Base-by-base conservation (phyloP, 2,888 invertebrate species). In the Brachyopa scutellaris region DNA sequence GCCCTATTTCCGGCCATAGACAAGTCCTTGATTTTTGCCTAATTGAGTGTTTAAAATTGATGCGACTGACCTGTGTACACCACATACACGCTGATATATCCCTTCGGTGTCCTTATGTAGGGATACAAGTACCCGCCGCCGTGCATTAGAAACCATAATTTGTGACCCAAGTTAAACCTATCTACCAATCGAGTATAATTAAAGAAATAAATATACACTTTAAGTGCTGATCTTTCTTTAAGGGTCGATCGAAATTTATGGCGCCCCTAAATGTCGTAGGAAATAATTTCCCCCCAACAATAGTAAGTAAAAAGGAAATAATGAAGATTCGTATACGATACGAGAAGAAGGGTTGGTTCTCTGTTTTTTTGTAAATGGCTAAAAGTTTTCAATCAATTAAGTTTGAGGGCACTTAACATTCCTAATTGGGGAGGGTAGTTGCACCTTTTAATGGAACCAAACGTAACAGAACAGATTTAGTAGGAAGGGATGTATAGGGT, bases 381-480 rank as follows among this genome's bases (percentile, higher is more conserved):
- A 61, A 70, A 70, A 59, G 59, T 61, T 70, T 70, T 70, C 70
- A 51, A 70, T 70, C 70, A 70, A 70, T 70, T 70, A 61, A 70
- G 49, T 70, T 59, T 42, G 6, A 61, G 51, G 51, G 51, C 49
- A 70, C 57, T 57, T 69, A 36, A 57, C 57, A 49, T 40, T 57
- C 38, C 31, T 51, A 51, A 61, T 61, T 70, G 21, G n/a, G n/a
- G 7, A 61, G 59, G 40, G 61, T 61, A 51, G 19, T 47, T 49
- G 29, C 47, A 38, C 59, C 57, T n/a, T n/a, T 31, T 23, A 17
- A 57, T 31, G 8, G 31, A 23, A 26, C n/a, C n/a, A n/a, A n/a
- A n/a, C n/a, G n/a, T n/a, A n/a, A n/a, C n/a, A n/a, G n/a, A n/a
- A n/a, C n/a, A n/a, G n/a, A n/a, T n/a, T n/a, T n/a, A n/a, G n/a